Evolutionary conservation across 2,113 vertebrate genomes (phyloP), one percentile per base, ranked within the genome.

Genomic region (Lathamus discolor): DNA sequence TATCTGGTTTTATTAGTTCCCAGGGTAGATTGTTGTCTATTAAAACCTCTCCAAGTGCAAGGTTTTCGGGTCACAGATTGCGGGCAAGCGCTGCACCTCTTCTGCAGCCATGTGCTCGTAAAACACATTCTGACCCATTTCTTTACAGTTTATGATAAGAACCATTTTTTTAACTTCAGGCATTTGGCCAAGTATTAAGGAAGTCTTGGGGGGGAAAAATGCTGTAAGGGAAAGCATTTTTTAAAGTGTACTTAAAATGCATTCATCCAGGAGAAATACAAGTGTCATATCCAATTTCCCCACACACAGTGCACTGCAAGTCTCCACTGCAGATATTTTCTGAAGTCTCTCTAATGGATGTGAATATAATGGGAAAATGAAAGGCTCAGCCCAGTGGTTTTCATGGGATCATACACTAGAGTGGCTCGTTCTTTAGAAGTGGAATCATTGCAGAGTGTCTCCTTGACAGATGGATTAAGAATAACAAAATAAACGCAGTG

Each of bases 231-330:
- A 87, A 93, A 67, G 80, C 59, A 66, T 67, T 86, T 96, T 93
- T 90, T 83, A 68, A 92, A 94, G n/a, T 76, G 61, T 83, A 28
- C 72, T 95, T 93, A 84, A 93, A 88, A 91, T 73, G 79, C 94
- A 64, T 68, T 96, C 92, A 96, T 95, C 76, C 96, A 95, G 80
- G 93, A 93, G 80, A 95, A 92, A 93, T 83, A 59, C 74, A 93
- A 93, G 89, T 94, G 95, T 94, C 91, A 69, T 81, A 90, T 95
- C 75, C 79, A 83, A 92, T 93, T 94, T 91, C 43, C 75, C 54
- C 82, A 44, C 78, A 87, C 86, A 24, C 35, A 35, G 52, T 41
- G 49, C 3, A 0, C 92, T 63, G 2, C 2, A 0, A 44, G 67
- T 67, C 88, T 94, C 75, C 55, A 33, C 84, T 91, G 92, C 79